phyloP scores from a whole-genome alignment of 2,113 vertebrate genomes.

The Bubo bubo region DNA sequence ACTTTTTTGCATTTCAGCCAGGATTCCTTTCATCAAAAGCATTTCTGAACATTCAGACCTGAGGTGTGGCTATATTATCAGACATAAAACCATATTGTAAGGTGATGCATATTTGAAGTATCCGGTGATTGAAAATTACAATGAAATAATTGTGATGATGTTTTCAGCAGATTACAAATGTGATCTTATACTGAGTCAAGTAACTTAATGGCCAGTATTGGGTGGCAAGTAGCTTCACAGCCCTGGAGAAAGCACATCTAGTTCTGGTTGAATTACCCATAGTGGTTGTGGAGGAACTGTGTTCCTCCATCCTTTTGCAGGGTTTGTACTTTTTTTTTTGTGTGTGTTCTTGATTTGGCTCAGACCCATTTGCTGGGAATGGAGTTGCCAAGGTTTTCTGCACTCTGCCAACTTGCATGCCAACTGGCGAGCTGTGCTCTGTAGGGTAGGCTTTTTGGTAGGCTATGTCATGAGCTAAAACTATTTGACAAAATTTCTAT shows the following conservation, averaged over 20 bases:
- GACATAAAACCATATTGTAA: background rate
- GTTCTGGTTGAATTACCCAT: background rate
- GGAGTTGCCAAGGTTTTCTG: background rate
- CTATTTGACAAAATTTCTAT: background rate
- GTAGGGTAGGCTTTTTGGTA: background rate
- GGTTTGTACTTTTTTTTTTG: background rate
- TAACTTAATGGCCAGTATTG: background rate
- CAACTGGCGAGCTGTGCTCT: background rate
- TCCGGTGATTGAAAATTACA: background rate
- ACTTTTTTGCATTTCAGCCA: background rate
- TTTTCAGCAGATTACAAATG: background rate
- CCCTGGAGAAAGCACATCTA: background rate
- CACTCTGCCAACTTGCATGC: background rate
- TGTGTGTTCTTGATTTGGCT: background rate
- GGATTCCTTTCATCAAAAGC: background rate
- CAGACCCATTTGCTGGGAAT: background rate
- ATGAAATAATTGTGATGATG: background rate
- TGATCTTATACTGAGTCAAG: background rate
- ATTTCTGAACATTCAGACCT: background rate
- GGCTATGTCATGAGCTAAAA: background rate
- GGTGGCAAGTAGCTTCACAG: background rate
- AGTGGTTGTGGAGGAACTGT: background rate
- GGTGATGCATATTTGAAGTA: background rate
- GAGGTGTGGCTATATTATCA: background rate
- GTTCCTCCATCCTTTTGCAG: background rate